phyloP scores from a whole-genome alignment of 1,140 invertebrate species.

The Hesperophylax magnus region DNA sequence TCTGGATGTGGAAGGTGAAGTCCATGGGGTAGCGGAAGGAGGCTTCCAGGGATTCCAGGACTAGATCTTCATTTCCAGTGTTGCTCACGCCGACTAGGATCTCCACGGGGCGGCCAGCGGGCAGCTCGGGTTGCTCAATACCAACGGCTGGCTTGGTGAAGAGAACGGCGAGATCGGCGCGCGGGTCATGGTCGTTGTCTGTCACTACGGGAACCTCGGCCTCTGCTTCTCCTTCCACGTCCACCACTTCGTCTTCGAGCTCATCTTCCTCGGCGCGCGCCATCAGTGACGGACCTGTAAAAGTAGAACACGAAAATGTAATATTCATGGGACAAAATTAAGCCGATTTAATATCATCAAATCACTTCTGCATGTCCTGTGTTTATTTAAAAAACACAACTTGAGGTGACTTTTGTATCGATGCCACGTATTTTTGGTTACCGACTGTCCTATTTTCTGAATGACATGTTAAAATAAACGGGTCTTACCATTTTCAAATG shows the following conservation, averaged over 20 bases:
- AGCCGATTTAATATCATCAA: not conserved
- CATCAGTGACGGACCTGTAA: constrained; percentile 64
- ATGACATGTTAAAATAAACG: constrained; percentile 50
- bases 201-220: constrained; percentile 75
- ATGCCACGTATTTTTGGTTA: constrained; percentile 56
- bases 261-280: constrained; percentile 83
- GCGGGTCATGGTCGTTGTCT: constrained; percentile 73
- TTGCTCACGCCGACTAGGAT: constrained; percentile 97
- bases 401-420: not conserved
- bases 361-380: too few relatives aligned
- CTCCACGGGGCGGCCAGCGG: constrained; percentile 93
- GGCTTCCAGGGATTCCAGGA: constrained; percentile 94
- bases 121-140: constrained; percentile 75
- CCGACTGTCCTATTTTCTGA: constrained; percentile 31
- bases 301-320: not conserved
- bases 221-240: constrained; percentile 77
- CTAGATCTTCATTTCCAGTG: constrained; percentile 91
- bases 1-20: constrained; percentile 98
- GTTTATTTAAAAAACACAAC: not conserved
- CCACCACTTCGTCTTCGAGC: constrained; percentile 82
- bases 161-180: constrained; percentile 92
- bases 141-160: constrained; percentile 86
- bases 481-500: constrained; percentile 68
- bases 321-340: not conserved
- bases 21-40: constrained; percentile 99